Evolutionary conservation across 35 echinoderm and acorn worm genomes (phyloP).

Genomic region (Heliocidaris erythrogramma): DNA sequence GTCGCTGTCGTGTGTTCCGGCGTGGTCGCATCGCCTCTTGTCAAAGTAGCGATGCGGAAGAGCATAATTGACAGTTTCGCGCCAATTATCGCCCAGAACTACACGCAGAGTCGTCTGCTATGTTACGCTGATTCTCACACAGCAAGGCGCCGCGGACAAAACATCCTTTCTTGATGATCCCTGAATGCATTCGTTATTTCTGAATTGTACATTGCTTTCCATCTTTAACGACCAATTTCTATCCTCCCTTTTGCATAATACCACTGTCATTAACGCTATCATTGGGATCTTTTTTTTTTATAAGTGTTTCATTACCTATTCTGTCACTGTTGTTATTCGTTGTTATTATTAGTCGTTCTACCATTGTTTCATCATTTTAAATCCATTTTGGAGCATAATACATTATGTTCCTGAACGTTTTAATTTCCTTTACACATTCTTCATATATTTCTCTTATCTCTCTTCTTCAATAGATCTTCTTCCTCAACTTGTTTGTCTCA

Average conservation of each 20-base stretch:
- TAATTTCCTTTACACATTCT: background rate
- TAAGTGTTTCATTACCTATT: background rate
- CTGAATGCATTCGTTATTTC: background rate
- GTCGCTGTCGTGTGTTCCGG: background rate
- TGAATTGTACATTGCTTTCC: background rate
- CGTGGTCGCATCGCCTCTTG: background rate
- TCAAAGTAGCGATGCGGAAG: background rate
- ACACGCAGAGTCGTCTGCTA: conserved; percentile 18
- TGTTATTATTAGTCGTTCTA: background rate
- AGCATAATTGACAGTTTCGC: conserved; percentile 37
- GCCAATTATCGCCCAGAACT: conserved; percentile 3
- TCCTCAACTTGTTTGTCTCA: background rate
- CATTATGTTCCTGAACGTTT: background rate
- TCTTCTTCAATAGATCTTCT: background rate
- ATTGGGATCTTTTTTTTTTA: background rate
- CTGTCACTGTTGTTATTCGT: background rate
- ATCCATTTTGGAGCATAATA: background rate
- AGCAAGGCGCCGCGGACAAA: background rate
- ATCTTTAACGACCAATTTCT: background rate
- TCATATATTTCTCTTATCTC: background rate
- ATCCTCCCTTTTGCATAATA: background rate
- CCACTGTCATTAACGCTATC: background rate
- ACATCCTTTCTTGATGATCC: background rate
- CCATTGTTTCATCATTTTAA: background rate
- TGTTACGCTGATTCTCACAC: background rate